phyloP scores from a whole-genome alignment of 2,888 invertebrate species.

The Miltochrista miniata region DNA sequence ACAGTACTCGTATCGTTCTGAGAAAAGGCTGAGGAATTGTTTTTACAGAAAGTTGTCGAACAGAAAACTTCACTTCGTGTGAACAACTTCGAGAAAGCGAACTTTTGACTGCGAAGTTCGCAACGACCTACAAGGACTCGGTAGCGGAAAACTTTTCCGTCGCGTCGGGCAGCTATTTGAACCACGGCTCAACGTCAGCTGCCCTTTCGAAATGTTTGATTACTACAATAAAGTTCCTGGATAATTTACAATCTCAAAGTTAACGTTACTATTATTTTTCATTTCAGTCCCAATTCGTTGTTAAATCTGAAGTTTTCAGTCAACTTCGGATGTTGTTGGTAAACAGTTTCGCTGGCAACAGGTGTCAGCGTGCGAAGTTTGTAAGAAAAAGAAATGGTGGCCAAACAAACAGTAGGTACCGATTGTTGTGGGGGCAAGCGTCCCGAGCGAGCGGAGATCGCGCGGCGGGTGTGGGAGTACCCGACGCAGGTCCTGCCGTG shows the following conservation, averaged over 20 bases:
- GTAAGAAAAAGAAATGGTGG: slow-evolving; percentile 18
- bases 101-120: slow-evolving; percentile 75
- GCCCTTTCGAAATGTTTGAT: slow-evolving; percentile 31
- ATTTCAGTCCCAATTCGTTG: slow-evolving; percentile 1
- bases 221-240: slow-evolving; percentile 8
- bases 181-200: slow-evolving; percentile 34
- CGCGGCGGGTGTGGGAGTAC: slow-evolving; percentile 24
- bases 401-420: slow-evolving; percentile 26
- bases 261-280: neutral
- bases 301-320: slow-evolving; percentile 12
- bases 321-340: slow-evolving; percentile 16
- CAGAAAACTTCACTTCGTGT: slow-evolving; percentile 66
- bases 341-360: slow-evolving; percentile 30
- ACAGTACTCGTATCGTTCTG: slow-evolving; percentile 22
- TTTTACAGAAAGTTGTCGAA: slow-evolving; percentile 65
- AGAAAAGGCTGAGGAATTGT: slow-evolving; percentile 49
- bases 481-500: slow-evolving; percentile 33
- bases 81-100: slow-evolving; percentile 65
- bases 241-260: slow-evolving; percentile 7
- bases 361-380: slow-evolving; percentile 25
- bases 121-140: slow-evolving; percentile 61
- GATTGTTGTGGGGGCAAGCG: slow-evolving; percentile 32
- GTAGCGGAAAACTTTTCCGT: slow-evolving; percentile 59
- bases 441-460: slow-evolving; percentile 48
- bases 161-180: slow-evolving; percentile 45